A percentile compares a stretch with the other conserved stretches of the same genome.
Conservation (phyloP, 2,888 invertebrate genomes). For the Amiota mariae region DNA sequence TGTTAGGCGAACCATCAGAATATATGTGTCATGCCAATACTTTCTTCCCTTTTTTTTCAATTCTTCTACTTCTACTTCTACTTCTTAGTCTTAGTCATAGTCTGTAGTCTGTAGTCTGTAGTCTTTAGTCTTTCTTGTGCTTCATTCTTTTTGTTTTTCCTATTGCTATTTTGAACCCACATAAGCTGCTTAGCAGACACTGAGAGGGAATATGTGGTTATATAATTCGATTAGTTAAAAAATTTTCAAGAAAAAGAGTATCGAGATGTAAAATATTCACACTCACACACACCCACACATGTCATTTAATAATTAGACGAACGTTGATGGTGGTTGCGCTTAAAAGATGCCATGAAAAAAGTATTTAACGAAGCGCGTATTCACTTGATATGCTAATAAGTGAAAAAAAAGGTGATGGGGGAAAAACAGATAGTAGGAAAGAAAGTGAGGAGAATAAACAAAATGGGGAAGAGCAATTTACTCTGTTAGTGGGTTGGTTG, state of each 20-base stretch:
- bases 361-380: not conserved
- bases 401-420: no score
- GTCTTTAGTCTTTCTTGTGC: no score
- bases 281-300: constrained; percentile 37
- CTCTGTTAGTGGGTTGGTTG: no score
- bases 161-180: not conserved
- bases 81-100: not conserved
- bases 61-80: not conserved
- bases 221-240: constrained; percentile 20
- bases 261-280: constrained; percentile 17
- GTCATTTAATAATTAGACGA: no score
- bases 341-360: constrained; percentile 31
- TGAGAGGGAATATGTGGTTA: not conserved
- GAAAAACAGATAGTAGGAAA: no score
- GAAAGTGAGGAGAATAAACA: no score
- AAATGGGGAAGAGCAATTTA: no score
- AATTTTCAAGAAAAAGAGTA: no score
- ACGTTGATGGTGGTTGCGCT: not conserved
- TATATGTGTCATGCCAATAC: not conserved
- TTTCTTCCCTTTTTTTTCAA: not conserved
- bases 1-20: not conserved
- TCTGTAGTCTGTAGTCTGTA: no score
- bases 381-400: not conserved
- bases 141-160: not conserved
- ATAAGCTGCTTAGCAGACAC: constrained; percentile 7